Percentiles rank a stretch among this genome's conserved stretches.
Evolutionary conservation across 2,888 invertebrate genomes (phyloP).

Genomic region (Zygogramma bicolorata): DNA sequence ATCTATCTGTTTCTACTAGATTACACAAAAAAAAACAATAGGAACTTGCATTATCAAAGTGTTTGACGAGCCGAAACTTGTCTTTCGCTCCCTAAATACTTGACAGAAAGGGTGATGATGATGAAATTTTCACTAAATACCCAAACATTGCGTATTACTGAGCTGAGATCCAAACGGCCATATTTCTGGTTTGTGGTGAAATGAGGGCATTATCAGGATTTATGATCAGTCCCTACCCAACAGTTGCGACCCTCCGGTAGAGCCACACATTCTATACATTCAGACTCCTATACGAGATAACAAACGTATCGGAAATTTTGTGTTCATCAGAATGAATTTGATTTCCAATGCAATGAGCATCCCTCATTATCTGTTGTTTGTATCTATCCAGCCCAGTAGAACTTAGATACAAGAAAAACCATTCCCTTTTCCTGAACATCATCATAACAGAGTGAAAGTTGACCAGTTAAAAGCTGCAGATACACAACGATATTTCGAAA

Average conservation of each 20-base stretch:
- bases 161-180: conserved; percentile 22
- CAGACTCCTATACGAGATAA: conserved; percentile 22
- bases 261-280: conserved; percentile 30
- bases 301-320: conserved; percentile 6
- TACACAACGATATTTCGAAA: no score
- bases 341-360: not conserved
- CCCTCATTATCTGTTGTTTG: not conserved
- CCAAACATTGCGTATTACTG: not conserved
- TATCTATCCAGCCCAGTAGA: not conserved
- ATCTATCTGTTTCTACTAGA: no score
- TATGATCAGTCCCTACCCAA: conserved; percentile 33
- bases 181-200: conserved; percentile 38
- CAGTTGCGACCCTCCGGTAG: conserved; percentile 29
- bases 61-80: no score
- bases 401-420: no score
- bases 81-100: not conserved
- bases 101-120: not conserved
- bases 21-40: no score
- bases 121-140: conserved; percentile 2
- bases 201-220: conserved; percentile 36
- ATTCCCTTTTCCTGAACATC: no score
- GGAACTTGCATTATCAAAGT: no score
- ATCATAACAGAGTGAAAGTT: no score
- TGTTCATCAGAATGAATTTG: conserved; percentile 6
- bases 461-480: no score